Evolutionary conservation across 2,797 vertebrate species (phyloP), one percentile per base, ranked within the genome.

Genomic region (Myoxocephalus aenaeus): DNA sequence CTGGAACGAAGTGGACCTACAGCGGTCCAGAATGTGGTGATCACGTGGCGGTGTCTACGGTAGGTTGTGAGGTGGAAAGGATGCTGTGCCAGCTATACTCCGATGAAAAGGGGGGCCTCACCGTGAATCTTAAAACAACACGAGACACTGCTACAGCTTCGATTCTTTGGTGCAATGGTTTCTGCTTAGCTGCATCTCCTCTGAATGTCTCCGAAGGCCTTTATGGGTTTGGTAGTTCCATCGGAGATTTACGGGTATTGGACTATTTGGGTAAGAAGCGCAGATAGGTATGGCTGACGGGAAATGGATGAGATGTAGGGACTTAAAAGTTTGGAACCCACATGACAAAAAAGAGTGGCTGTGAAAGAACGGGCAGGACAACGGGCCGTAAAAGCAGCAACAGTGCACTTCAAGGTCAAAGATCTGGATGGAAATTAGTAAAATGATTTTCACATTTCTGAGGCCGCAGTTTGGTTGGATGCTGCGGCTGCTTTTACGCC

Each of bases 401-500:
- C 78, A 29, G 36, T 78, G 79, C 72, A 80, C 29, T 65, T 44
- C 25, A 68, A 63, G 20, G 67, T 36, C 7, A 44, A 51, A n/a
- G 13, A 50, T 54, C 25, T 20, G 48, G 18, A 72, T 29, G 20
- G 18, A 72, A 76, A 67, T 38, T 29, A 73, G 15, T 34, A 13
- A 75, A 54, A 84, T 63, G 34, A 40, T 62, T 66, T 82, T 73
- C 20, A 53, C 44, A 61, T 34, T 75, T 83, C n/a, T 14, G 11
- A 51, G 29, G 58, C 36, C 18, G 67, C 58, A 3, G 57, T 79
- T 86, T 73, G 61, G 64, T 63, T 72, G 56, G 67, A 59, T 80
- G 77, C 61, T 42, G 73, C 61, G 63, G 90, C 93, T 95, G 93
- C 91, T 92, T 94, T 93, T 91, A 91, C 80, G 80, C 80, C 79